phyloP scores from a whole-genome alignment of 2,113 vertebrate genomes.

The Tympanuchus pallidicinctus region DNA sequence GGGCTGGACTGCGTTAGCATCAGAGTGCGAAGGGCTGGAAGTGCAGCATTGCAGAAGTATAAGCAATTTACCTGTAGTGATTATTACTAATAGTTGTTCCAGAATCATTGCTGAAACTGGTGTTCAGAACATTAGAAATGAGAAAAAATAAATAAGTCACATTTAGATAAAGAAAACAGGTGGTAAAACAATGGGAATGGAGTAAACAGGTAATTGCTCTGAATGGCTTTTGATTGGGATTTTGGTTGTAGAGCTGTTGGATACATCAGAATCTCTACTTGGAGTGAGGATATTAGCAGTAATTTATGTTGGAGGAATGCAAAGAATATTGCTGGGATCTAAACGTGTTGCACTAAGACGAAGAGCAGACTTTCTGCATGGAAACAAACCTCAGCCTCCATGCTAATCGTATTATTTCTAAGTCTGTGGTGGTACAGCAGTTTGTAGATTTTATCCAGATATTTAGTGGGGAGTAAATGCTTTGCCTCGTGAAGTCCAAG shows the following conservation, averaged over 20 bases:
- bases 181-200: background rate
- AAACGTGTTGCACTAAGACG: background rate
- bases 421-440: background rate
- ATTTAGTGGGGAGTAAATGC: background rate
- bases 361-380: background rate
- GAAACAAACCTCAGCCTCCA: background rate
- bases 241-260: background rate
- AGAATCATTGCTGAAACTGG: background rate
- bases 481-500: background rate
- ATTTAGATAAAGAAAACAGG: background rate
- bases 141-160: background rate
- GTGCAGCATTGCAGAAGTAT: background rate
- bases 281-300: background rate
- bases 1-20: background rate
- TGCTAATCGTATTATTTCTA: background rate
- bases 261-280: background rate
- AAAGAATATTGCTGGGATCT: background rate
- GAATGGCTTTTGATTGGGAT: background rate
- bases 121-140: background rate
- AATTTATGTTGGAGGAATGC: background rate
- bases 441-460: background rate
- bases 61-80: background rate
- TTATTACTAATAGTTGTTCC: background rate
- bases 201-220: background rate
- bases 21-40: background rate